Evolutionary conservation across 2,888 invertebrate species (phyloP), one percentile per base, ranked within the genome.

Genomic region (Agrotis puta): DNA sequence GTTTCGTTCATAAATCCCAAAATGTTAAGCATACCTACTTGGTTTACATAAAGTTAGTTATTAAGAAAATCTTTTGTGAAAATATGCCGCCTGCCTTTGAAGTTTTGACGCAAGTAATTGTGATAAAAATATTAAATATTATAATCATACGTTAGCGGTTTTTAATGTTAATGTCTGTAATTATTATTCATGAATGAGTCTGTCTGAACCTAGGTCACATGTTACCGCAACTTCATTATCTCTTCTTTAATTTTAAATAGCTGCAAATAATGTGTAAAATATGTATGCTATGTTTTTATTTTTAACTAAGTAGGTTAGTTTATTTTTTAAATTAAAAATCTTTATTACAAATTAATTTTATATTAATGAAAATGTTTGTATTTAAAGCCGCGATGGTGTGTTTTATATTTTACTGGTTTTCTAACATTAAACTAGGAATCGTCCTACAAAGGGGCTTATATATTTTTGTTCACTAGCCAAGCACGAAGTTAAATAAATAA

Each of bases 111-210:
- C 13, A 53, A 39, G 50, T 3, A 11, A 64, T 64, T 51, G 48
- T 18, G n/a, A 0, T 20, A 72, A 64, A 59, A 51, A 11, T 16
- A 9, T 39, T 18, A 54, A 54, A 27, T 16, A 45, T 6, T 45
- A 22, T 57, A 27, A 22, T 47, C 45, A 48, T 59, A 56, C 39
- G 18, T 20, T 11, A 50, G 24, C 45, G 45, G 4, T 59, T 45
- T 53, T 48, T 18, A 70, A 70, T 51, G 9, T 24, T 54, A 53
- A 63, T 54, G 58, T 51, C 18, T 43, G 59, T 57, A 65, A 76
- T 76, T 78, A 78, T 39, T 16, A 48, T 72, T 61, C 43, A 63
- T 63, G 59, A 64, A 76, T 56, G 54, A 43, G 22, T 54, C n/a
- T 33, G 22, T 54, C n/a, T 33, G 27, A 50, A 53, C 51, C 27